A percentile compares a stretch with the other conserved stretches of the same genome.
phyloP scores from a whole-genome alignment of 2,113 vertebrate species.

The Cisticola juncidis region DNA sequence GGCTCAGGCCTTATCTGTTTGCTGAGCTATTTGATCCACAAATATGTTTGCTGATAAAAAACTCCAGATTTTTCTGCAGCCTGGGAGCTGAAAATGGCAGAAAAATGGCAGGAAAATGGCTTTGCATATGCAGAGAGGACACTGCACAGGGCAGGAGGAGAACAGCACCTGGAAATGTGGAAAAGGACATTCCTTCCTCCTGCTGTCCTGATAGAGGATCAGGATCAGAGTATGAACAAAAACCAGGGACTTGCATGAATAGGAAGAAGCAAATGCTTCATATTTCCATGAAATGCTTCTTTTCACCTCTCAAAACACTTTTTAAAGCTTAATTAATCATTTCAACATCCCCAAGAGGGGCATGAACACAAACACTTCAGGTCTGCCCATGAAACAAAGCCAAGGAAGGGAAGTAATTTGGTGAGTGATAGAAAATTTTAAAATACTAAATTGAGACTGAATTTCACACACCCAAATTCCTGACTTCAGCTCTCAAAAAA shows the following conservation, averaged over 20 bases:
- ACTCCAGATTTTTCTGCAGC: neutral
- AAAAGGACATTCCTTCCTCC: neutral
- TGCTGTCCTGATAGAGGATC: fast-evolving
- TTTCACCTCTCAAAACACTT: neutral
- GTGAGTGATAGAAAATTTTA: neutral
- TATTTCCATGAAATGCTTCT: neutral
- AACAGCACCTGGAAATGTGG: neutral
- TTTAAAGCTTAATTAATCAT: neutral
- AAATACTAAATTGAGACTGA: neutral
- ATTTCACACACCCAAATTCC: neutral
- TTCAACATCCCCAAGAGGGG: neutral
- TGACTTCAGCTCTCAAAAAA: neutral
- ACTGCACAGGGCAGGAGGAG: neutral
- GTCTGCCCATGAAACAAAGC: neutral
- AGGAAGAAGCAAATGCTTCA: neutral
- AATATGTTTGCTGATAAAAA: neutral
- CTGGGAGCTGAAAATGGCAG: neutral
- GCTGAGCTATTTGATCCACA: neutral
- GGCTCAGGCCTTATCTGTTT: neutral
- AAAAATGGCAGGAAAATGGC: neutral
- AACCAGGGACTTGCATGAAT: fast-evolving
- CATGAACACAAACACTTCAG: neutral
- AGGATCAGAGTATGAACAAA: neutral
- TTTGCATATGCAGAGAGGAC: neutral
- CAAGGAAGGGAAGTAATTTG: neutral